phyloP scores from a whole-genome alignment of 2,113 vertebrate species.

The Pomatorhinus ruficollis region DNA sequence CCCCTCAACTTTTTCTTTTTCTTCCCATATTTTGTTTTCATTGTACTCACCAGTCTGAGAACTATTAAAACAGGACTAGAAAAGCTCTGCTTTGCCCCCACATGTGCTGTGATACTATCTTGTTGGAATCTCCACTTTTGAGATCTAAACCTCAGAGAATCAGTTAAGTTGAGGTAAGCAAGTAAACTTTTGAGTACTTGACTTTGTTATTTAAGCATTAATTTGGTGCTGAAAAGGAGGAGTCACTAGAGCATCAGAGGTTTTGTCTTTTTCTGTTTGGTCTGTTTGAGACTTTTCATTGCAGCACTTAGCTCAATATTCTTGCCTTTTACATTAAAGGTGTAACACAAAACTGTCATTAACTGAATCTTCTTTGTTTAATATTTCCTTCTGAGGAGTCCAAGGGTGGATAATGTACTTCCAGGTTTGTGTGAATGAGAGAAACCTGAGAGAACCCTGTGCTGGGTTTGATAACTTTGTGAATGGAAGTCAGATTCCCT shows the following conservation, averaged over 20 bases:
- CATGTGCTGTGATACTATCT: background rate
- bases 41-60: background rate
- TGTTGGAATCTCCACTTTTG: background rate
- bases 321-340: background rate
- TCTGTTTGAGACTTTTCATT: background rate
- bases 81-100: background rate
- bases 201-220: background rate
- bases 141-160: background rate
- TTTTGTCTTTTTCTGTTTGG: background rate
- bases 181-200: background rate
- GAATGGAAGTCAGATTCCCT: background rate
- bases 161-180: background rate
- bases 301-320: background rate
- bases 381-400: background rate
- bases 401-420: background rate
- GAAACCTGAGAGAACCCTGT: background rate
- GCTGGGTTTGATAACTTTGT: background rate
- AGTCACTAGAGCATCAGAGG: background rate
- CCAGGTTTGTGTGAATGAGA: background rate
- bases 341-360: background rate
- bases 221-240: background rate
- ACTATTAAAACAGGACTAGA: conserved; percentile 2
- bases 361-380: background rate
- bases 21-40: background rate
- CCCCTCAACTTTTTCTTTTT: background rate